Evolutionary conservation across 2,797 vertebrate genomes (phyloP).

Genomic region (Syngnathus acus): DNA sequence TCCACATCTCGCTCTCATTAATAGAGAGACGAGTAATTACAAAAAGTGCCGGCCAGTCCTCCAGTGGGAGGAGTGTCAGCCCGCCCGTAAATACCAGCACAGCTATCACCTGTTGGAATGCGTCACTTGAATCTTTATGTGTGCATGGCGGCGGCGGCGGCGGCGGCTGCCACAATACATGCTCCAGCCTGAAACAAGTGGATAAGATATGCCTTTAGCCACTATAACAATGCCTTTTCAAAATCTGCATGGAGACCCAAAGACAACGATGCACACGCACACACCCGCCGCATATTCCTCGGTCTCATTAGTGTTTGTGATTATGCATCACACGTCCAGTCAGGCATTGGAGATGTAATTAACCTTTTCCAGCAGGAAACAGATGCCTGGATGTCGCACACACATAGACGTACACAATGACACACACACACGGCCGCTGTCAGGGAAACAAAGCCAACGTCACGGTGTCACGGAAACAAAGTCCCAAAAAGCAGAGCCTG

Average conservation of each 20-base stretch:
- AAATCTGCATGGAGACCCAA: slow-evolving; percentile 21
- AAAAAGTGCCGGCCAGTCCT: slow-evolving; percentile 32
- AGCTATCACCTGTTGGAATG: slow-evolving; percentile 56
- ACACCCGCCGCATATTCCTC: not conserved
- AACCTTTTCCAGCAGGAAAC: slow-evolving; percentile 77
- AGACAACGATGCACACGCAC: slow-evolving; percentile 23
- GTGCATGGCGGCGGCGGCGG: slow-evolving; percentile 3
- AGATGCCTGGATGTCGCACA: slow-evolving; percentile 62
- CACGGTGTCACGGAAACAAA: slow-evolving; percentile 68
- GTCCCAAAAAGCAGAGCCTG: slow-evolving; percentile 57
- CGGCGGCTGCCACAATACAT: slow-evolving; percentile 33
- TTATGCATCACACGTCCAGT: slow-evolving; percentile 69
- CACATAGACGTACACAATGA: slow-evolving; percentile 18
- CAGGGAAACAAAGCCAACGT: slow-evolving; percentile 69
- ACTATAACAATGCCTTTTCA: slow-evolving; percentile 27
- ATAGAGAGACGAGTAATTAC: slow-evolving; percentile 50
- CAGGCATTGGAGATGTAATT: slow-evolving; percentile 70
- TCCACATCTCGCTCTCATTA: slow-evolving; percentile 37
- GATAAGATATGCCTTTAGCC: slow-evolving; percentile 41
- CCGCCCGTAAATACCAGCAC: slow-evolving; percentile 39
- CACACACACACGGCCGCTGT: slow-evolving; percentile 53
- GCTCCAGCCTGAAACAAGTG: slow-evolving; percentile 48
- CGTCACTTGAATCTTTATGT: not conserved
- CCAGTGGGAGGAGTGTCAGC: slow-evolving; percentile 34
- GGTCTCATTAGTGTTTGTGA: slow-evolving; percentile 66